phyloP scores from a whole-genome alignment of 2,888 invertebrate species.

The Cistogaster globosa region DNA sequence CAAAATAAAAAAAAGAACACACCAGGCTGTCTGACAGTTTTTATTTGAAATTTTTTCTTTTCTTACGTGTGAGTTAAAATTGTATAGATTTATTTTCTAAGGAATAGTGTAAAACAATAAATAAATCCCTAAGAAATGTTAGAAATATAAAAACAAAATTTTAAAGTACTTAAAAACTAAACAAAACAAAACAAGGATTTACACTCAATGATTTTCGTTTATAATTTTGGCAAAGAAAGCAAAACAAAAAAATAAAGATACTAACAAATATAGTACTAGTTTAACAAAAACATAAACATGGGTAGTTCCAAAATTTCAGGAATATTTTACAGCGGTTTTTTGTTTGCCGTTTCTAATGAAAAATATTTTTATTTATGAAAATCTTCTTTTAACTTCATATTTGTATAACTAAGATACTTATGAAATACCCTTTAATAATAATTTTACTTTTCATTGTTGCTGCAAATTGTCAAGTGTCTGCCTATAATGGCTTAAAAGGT shows the following conservation, averaged over 20 bases:
- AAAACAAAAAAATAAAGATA: conserved; percentile 2
- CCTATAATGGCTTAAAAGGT: too few relatives aligned
- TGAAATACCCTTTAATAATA: too few relatives aligned
- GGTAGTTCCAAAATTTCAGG: background rate
- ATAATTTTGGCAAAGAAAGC: conserved; percentile 40
- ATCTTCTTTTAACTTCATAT: too few relatives aligned
- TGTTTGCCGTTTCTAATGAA: too few relatives aligned
- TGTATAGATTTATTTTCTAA: conserved; percentile 1
- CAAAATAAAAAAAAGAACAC: conserved; percentile 11
- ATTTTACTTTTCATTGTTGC: too few relatives aligned
- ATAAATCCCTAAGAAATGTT: conserved; percentile 37
- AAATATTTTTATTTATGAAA: too few relatives aligned
- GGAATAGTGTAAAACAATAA: conserved; percentile 38
- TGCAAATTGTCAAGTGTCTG: too few relatives aligned
- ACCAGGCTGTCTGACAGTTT: conserved; percentile 57
- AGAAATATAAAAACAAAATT: conserved; percentile 10
- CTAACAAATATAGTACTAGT: conserved; percentile 10
- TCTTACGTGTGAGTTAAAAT: background rate
- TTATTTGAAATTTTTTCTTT: conserved; percentile 20
- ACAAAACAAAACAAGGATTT: conserved; percentile 52
- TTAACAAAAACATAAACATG: background rate
- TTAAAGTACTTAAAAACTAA: conserved; percentile 36
- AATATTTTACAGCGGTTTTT: too few relatives aligned
- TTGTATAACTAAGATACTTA: too few relatives aligned
- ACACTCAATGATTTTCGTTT: conserved; percentile 55